phyloP scores from a whole-genome alignment of 2,797 vertebrate species.

The Triplophysa bombifrons region DNA sequence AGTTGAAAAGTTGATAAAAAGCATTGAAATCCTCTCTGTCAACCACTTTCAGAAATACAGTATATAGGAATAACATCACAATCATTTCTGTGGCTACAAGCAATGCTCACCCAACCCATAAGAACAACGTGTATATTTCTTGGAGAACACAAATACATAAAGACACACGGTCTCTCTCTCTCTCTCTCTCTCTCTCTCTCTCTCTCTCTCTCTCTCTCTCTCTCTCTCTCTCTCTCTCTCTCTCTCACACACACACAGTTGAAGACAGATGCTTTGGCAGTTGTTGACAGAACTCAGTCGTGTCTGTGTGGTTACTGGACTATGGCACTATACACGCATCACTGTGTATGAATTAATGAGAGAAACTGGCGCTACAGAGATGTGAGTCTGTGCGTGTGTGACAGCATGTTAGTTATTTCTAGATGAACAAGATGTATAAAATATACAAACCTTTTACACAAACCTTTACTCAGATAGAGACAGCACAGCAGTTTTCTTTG shows the following conservation, averaged over 20 bases:
- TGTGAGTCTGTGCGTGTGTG: constrained; percentile 49
- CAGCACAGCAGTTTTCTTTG: background rate
- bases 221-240: constrained; percentile 1
- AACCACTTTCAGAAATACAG: background rate
- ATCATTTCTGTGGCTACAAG: background rate
- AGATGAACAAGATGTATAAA: background rate
- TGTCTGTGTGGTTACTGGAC: constrained; percentile 67
- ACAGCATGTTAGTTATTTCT: constrained; percentile 9
- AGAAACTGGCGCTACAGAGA: constrained; percentile 52
- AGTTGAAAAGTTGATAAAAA: background rate
- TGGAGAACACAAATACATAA: constrained; percentile 9
- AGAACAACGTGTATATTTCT: background rate
- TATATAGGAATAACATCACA: constrained; percentile 5
- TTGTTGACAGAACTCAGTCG: constrained; percentile 64
- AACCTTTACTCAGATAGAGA: background rate
- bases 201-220: background rate
- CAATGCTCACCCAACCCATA: constrained; percentile 26
- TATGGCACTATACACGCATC: constrained; percentile 62
- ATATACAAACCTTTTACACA: background rate
- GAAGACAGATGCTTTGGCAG: constrained; percentile 62
- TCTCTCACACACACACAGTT: background rate
- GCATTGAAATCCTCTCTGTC: background rate
- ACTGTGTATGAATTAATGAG: constrained; percentile 62
- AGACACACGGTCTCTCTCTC: background rate
- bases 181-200: background rate